phyloP scores from a whole-genome alignment of 92 coral and sea anemone genomes.

The Nematostella vectensis region DNA sequence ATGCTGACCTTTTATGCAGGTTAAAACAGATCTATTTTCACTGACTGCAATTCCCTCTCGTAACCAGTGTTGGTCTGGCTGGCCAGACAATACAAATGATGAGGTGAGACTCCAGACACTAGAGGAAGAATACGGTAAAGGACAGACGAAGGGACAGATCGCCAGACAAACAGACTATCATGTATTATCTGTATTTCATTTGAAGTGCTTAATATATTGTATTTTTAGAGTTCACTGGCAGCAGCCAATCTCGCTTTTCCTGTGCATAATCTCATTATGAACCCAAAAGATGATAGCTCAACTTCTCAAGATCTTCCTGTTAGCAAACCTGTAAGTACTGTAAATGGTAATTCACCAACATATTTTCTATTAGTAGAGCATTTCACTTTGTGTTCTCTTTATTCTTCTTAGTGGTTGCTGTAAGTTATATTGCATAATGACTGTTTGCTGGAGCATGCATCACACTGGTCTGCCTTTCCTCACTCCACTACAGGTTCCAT shows the following conservation, averaged over 20 bases:
- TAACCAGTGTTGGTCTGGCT: constrained; percentile 90
- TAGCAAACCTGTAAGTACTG: background rate
- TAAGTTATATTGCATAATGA: too few relatives aligned
- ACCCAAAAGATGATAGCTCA: constrained; percentile 10
- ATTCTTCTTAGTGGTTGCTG: too few relatives aligned
- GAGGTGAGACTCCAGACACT: constrained; percentile 40
- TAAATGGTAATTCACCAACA: background rate
- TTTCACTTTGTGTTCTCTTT: background rate
- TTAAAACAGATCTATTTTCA: constrained; percentile 63
- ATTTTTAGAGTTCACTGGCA: constrained; percentile 47
- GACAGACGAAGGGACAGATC: too few relatives aligned
- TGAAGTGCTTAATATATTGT: background rate
- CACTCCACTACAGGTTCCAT: too few relatives aligned
- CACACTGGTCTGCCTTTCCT: too few relatives aligned
- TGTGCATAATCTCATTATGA: constrained; percentile 59
- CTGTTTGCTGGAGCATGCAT: too few relatives aligned
- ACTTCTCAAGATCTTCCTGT: constrained; percentile 5
- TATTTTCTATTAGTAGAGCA: background rate
- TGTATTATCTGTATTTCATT: background rate
- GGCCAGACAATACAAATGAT: constrained; percentile 85
- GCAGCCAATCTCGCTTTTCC: constrained; percentile 80
- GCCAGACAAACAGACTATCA: too few relatives aligned
- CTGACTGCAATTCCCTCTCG: constrained; percentile 75
- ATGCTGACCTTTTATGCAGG: too few relatives aligned
- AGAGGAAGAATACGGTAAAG: too few relatives aligned